These are phyloP conservation scores for Trissolcus japonicus DNA, from an alignment of 2,888 invertebrate genomes.

Conservation along the genomic window DNA sequence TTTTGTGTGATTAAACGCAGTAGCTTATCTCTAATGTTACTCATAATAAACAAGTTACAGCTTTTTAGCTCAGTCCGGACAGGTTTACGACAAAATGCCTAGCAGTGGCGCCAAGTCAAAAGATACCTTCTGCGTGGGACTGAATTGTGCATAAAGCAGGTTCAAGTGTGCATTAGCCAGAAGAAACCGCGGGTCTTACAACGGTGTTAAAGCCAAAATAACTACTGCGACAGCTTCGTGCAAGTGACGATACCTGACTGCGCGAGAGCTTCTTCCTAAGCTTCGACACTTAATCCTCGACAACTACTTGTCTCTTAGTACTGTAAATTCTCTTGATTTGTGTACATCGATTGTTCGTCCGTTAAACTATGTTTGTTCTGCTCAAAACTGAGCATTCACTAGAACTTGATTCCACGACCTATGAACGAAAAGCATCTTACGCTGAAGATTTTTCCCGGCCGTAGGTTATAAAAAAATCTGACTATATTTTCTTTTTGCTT, in stretches of 20 bases:
- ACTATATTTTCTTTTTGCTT: no score
- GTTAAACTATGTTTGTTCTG: background rate
- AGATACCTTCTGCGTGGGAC: no score
- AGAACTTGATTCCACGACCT: background rate
- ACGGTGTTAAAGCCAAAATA: slow-evolving; percentile 45
- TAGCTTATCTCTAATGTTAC: slow-evolving; percentile 19
- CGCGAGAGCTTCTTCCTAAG: slow-evolving; percentile 32
- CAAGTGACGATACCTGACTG: slow-evolving; percentile 49
- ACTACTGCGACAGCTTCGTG: slow-evolving; percentile 26
- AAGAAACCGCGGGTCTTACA: slow-evolving; percentile 43
- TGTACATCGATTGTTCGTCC: slow-evolving; percentile 15
- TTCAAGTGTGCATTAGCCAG: slow-evolving; percentile 37
- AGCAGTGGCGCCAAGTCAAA: no score
- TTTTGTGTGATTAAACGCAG: no score
- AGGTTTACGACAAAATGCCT: slow-evolving; percentile 48
- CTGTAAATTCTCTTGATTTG: slow-evolving; percentile 33
- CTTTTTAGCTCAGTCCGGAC: slow-evolving; percentile 28
- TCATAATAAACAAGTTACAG: slow-evolving; percentile 39
- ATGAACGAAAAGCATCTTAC: background rate
- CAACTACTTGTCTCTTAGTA: slow-evolving; percentile 48
- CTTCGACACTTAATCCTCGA: slow-evolving; percentile 47
- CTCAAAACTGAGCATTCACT: background rate
- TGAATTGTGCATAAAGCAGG: slow-evolving; percentile 28
- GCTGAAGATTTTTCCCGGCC: background rate
- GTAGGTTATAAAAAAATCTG: background rate